phyloP scores from a whole-genome alignment of 2,797 vertebrate genomes.

The Euthynnus affinis region DNA sequence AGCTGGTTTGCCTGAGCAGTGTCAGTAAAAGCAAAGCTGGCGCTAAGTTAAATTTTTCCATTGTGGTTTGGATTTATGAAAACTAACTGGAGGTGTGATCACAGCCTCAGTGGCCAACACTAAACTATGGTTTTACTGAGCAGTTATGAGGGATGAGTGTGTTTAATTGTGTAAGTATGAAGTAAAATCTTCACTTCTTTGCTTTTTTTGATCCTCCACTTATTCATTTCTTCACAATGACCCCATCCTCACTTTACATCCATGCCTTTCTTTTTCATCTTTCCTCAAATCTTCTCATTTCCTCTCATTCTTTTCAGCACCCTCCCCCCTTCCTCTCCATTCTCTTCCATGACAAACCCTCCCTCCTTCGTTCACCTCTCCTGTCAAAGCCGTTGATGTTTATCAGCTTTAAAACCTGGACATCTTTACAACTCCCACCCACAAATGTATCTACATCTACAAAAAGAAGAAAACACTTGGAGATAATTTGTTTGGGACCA shows the following conservation, averaged over 20 bases:
- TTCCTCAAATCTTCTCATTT: too few relatives aligned
- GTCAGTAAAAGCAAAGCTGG: not conserved
- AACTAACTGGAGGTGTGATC: not conserved
- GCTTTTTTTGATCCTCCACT: not conserved
- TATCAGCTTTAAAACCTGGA: conserved; percentile 35
- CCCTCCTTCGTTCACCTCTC: conserved; percentile 3
- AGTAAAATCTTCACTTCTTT: too few relatives aligned
- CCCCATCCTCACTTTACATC: not conserved
- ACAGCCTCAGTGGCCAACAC: not conserved
- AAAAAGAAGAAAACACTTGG: not conserved
- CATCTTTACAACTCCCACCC: conserved; percentile 26
- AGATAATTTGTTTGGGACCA: conserved; percentile 3
- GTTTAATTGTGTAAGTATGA: conserved; percentile 14
- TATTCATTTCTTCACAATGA: not conserved
- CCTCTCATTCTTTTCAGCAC: not conserved
- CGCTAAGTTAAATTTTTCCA: not conserved
- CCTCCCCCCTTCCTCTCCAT: not conserved
- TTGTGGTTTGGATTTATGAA: not conserved
- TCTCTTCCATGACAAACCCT: not conserved
- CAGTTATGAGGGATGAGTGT: not conserved
- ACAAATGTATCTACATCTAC: not conserved
- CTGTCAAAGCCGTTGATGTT: conserved; percentile 39
- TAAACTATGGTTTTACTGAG: too few relatives aligned
- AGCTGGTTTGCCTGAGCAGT: conserved; percentile 9
- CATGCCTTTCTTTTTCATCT: not conserved